Percentiles rank a stretch among this genome's conserved stretches.
phyloP scores from a whole-genome alignment of 2,888 invertebrate species.

The Nematopogon swammerdamellus region DNA sequence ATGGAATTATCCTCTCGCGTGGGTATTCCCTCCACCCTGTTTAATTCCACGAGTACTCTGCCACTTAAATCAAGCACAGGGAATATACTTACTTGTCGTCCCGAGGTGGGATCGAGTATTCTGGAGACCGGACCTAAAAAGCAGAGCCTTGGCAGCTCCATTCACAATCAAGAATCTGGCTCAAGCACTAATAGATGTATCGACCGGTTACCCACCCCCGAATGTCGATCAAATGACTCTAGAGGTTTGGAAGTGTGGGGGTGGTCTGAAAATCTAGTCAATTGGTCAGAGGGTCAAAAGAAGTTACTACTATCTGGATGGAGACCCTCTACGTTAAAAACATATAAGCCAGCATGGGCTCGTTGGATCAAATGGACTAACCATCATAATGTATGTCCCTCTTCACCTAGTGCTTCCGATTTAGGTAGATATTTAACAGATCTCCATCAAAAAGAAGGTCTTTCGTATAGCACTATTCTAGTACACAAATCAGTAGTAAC shows the following conservation, averaged over 20 bases:
- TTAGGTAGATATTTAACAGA: too few relatives aligned
- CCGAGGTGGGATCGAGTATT: constrained; percentile 14
- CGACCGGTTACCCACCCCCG: constrained; percentile 1
- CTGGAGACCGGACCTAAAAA: constrained; percentile 15
- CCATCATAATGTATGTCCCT: too few relatives aligned
- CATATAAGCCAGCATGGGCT: too few relatives aligned
- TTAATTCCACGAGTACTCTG: constrained; percentile 12
- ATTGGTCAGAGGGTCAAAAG: too few relatives aligned
- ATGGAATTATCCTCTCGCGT: constrained; percentile 14
- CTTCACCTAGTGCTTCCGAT: too few relatives aligned
- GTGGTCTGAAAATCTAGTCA: not conserved
- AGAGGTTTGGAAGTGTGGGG: constrained; percentile 1
- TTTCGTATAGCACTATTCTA: constrained; percentile 3
- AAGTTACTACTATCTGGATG: too few relatives aligned
- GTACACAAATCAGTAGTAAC: constrained; percentile 9
- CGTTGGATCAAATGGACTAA: too few relatives aligned
- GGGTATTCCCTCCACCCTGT: constrained; percentile 19
- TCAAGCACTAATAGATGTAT: constrained; percentile 7
- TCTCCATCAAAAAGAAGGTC: too few relatives aligned
- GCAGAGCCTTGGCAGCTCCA: constrained; percentile 7
- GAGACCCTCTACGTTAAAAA: too few relatives aligned
- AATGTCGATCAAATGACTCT: not conserved
- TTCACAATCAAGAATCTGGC: constrained; percentile 6
- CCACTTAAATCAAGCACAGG: constrained; percentile 12
- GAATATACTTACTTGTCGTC: constrained; percentile 9